Percentiles rank a stretch among this genome's conserved stretches.
phyloP scores from a whole-genome alignment of 2,888 invertebrate species.

The Lomographa bimaculata region DNA sequence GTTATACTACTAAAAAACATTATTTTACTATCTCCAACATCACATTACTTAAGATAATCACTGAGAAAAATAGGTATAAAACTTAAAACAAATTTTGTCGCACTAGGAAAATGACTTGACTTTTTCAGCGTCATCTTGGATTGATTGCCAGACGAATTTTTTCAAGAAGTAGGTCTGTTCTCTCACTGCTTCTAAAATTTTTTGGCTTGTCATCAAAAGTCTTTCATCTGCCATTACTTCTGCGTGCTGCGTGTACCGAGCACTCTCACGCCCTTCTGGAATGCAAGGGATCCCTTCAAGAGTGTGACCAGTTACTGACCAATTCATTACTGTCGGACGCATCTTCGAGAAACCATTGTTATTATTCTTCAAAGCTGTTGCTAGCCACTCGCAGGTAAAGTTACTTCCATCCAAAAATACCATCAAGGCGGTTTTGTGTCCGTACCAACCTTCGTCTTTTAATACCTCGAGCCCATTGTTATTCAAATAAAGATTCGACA shows the following conservation, averaged over 20 bases:
- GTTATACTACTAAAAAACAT: too few species aligned
- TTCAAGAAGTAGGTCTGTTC: slow-evolving; percentile 61
- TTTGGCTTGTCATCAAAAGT: slow-evolving; percentile 58
- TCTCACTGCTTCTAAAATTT: slow-evolving; percentile 63
- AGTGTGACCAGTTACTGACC: slow-evolving; percentile 39
- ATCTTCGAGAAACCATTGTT: slow-evolving; percentile 66
- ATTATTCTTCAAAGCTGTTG: slow-evolving; percentile 53
- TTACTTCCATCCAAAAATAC: slow-evolving; percentile 65
- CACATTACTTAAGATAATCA: too few species aligned
- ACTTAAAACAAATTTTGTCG: neutral
- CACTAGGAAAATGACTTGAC: slow-evolving; percentile 8
- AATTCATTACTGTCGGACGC: slow-evolving; percentile 48
- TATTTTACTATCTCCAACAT: too few species aligned
- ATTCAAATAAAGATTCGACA: slow-evolving; percentile 52
- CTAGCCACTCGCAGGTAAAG: slow-evolving; percentile 66
- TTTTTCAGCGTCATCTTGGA: slow-evolving; percentile 37
- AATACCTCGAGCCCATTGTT: slow-evolving; percentile 53
- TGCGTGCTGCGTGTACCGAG: neutral
- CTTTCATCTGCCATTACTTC: slow-evolving; percentile 54
- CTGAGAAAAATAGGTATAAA: slow-evolving; percentile 1
- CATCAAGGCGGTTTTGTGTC: slow-evolving; percentile 50
- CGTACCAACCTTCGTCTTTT: slow-evolving; percentile 60
- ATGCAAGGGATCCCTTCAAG: slow-evolving; percentile 67
- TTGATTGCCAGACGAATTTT: slow-evolving; percentile 39
- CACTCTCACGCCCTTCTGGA: slow-evolving; percentile 30